Evolutionary conservation across 1,140 invertebrate species (phyloP).

Genomic region (Planococcus citri): DNA sequence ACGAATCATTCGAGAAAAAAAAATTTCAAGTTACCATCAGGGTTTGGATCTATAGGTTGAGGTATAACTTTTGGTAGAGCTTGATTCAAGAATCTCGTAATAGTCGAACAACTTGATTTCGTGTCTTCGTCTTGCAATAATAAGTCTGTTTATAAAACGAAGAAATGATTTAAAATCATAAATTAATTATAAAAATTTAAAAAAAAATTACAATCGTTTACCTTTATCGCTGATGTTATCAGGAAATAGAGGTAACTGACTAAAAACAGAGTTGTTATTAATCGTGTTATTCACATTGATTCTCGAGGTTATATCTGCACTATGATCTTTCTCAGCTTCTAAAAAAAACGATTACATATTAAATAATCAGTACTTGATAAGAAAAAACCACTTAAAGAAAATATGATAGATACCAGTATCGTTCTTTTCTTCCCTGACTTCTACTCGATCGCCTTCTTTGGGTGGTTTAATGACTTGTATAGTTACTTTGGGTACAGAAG

Average conservation of each 20-base stretch:
- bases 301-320: neutral
- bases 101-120: slow-evolving; percentile 7
- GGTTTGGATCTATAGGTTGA: neutral
- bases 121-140: slow-evolving; percentile 9
- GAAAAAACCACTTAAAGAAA: neutral
- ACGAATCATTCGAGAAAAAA: neutral
- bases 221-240: neutral
- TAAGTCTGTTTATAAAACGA: neutral
- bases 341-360: neutral
- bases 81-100: slow-evolving; percentile 4
- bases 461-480: slow-evolving; percentile 12
- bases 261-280: neutral
- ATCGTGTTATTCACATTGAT: neutral
- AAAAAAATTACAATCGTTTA: neutral
- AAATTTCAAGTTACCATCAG: neutral
- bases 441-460: neutral
- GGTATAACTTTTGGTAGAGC: neutral
- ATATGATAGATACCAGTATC: neutral
- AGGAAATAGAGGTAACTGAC: neutral
- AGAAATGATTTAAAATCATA: neutral
- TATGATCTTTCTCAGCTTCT: neutral
- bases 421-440: neutral
- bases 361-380: neutral
- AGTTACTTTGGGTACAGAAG: neutral
- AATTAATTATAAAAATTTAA: neutral